Evolutionary conservation across 1,140 invertebrate species (phyloP).

Genomic region (Eriocheir sinensis): DNA sequence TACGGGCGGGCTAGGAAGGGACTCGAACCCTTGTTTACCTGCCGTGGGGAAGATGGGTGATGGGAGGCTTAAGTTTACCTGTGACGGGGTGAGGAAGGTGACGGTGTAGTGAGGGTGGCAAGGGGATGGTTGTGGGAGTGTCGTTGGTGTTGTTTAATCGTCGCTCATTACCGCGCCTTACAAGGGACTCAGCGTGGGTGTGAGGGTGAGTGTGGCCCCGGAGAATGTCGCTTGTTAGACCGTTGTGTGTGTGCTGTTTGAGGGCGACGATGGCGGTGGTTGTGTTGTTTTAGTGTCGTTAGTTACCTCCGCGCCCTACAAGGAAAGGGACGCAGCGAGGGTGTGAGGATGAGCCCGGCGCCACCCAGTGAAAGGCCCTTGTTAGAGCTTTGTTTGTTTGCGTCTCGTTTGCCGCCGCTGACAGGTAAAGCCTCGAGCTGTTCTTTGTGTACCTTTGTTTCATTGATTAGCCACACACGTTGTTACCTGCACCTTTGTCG

Average conservation of each 20-base stretch:
- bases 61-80: background rate
- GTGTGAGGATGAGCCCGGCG: too few species aligned
- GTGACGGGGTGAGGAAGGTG: background rate
- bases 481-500: background rate
- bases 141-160: too few species aligned
- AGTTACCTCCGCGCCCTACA: too few species aligned
- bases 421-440: background rate
- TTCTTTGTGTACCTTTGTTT: background rate
- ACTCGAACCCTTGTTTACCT: background rate
- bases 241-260: too few species aligned
- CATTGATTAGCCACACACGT: conserved; percentile 24
- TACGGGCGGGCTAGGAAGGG: background rate
- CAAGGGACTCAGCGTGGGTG: too few species aligned
- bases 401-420: background rate
- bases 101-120: background rate
- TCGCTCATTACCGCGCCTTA: too few species aligned
- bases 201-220: too few species aligned
- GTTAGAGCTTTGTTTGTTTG: background rate
- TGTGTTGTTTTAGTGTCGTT: background rate
- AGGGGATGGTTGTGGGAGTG: too few species aligned
- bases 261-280: too few species aligned
- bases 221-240: too few species aligned
- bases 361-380: background rate
- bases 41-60: background rate
- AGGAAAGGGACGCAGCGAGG: too few species aligned